Evolutionary conservation across 2,888 invertebrate genomes (phyloP).

Genomic region (Tetheella fluctuosa): DNA sequence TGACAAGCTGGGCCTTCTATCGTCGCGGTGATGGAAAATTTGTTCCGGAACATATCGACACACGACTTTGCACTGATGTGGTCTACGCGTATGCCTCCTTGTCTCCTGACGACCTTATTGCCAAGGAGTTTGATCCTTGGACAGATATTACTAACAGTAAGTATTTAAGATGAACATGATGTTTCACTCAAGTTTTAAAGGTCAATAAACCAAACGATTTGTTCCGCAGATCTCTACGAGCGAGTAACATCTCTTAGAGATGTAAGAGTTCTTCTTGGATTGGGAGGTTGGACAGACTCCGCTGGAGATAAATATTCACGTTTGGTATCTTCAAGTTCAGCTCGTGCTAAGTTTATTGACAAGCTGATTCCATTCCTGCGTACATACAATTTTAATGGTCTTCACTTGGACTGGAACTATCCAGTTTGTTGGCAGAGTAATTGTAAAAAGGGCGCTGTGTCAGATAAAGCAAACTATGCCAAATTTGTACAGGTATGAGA

Average conservation of each 20-base stretch:
- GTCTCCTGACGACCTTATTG: slow-evolving; percentile 89
- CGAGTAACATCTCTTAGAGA: slow-evolving; percentile 88
- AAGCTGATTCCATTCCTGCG: slow-evolving; percentile 88
- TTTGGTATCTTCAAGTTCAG: slow-evolving; percentile 87
- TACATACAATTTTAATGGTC: slow-evolving; percentile 91
- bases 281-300: slow-evolving; percentile 99
- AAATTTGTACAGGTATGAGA: slow-evolving; percentile 87
- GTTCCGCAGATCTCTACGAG: slow-evolving; percentile 88
- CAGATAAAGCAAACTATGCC: slow-evolving; percentile 91
- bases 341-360: slow-evolving; percentile 88
- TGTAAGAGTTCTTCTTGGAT: slow-evolving; percentile 88
- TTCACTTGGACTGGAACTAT: slow-evolving; percentile 97
- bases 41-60: slow-evolving; percentile 93
- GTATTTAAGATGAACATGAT: slow-evolving; percentile 28
- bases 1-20: slow-evolving; percentile 95
- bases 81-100: slow-evolving; percentile 95
- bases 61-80: slow-evolving; percentile 92
- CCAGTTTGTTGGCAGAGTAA: slow-evolving; percentile 97
- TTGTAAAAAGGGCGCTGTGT: slow-evolving; percentile 90
- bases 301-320: slow-evolving; percentile 94
- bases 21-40: slow-evolving; percentile 92
- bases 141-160: slow-evolving; percentile 93
- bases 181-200: too few relatives aligned
- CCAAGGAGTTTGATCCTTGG: slow-evolving; percentile 94
- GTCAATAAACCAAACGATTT: neutral